phyloP scores from a whole-genome alignment of 2,888 invertebrate genomes.

The Lepidochrysops patricia region DNA sequence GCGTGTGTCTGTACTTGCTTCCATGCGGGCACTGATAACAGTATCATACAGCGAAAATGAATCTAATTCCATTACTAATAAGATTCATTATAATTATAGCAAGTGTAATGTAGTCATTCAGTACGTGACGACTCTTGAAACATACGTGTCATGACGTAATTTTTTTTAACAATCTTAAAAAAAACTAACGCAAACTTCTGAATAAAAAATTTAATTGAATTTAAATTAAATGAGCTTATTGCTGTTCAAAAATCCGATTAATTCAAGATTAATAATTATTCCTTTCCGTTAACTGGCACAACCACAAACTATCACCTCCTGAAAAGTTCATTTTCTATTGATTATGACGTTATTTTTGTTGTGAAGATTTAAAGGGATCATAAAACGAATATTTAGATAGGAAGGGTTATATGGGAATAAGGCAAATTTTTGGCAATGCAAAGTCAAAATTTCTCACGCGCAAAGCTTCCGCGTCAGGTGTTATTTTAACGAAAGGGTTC shows the following conservation, averaged over 20 bases:
- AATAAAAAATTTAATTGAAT: too few relatives aligned
- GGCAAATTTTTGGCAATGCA: slow-evolving; percentile 19
- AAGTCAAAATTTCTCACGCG: slow-evolving; percentile 55
- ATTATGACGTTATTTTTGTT: too few relatives aligned
- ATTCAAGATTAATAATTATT: too few relatives aligned
- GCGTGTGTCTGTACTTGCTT: slow-evolving; percentile 45
- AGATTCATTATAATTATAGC: slow-evolving; percentile 19
- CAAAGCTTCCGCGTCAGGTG: slow-evolving; percentile 72
- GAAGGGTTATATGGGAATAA: neutral
- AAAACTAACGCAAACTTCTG: neutral
- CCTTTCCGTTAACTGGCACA: too few relatives aligned
- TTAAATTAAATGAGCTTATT: too few relatives aligned
- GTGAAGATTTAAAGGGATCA: too few relatives aligned
- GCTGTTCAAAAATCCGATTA: too few relatives aligned
- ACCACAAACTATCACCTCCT: too few relatives aligned
- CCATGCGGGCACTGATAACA: slow-evolving; percentile 48
- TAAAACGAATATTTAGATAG: neutral
- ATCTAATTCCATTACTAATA: slow-evolving; percentile 24
- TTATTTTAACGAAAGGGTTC: slow-evolving; percentile 56
- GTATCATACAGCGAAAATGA: slow-evolving; percentile 15
- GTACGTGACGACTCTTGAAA: slow-evolving; percentile 53
- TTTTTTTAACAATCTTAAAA: neutral
- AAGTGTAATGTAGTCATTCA: slow-evolving; percentile 41
- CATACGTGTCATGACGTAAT: neutral
- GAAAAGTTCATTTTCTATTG: too few relatives aligned